A percentile compares a stretch with the other conserved stretches of the same genome.
These are phyloP conservation scores for Spilogale gracilis DNA, from an alignment of 2,113 vertebrate species.

Conservation along the genomic window DNA sequence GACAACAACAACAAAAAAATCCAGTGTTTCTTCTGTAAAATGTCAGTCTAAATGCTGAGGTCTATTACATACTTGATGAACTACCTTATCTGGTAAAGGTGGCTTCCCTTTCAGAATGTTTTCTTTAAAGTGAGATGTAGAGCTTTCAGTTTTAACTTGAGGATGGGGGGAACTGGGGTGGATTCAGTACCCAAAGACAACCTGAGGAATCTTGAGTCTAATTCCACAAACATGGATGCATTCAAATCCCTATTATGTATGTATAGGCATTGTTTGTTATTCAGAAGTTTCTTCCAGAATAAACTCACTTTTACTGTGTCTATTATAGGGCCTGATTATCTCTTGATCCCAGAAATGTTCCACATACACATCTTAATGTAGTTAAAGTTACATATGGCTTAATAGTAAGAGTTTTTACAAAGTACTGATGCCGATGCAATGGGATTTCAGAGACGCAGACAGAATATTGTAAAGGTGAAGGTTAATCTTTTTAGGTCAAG, in stretches of 20 bases:
- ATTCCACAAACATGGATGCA: background rate
- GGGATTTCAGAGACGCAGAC: background rate
- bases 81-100: background rate
- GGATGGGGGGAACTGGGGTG: background rate
- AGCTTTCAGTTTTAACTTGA: background rate
- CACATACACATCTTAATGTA: background rate
- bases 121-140: constrained; percentile 47
- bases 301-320: background rate
- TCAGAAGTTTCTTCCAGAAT: background rate
- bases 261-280: background rate
- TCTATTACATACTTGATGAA: background rate
- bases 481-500: background rate
- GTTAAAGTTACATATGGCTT: background rate
- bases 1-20: background rate
- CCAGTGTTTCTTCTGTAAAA: constrained; percentile 37
- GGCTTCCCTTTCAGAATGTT: background rate
- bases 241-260: background rate
- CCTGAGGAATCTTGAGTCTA: background rate
- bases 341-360: background rate
- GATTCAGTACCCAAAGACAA: background rate
- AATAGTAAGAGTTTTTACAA: background rate
- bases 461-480: background rate
- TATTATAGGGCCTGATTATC: background rate
- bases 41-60: background rate
- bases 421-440: background rate